Percentiles rank a stretch among this genome's conserved stretches.
Conservation (phyloP, 2,888 invertebrate genomes). For the Lithosia quadra region DNA sequence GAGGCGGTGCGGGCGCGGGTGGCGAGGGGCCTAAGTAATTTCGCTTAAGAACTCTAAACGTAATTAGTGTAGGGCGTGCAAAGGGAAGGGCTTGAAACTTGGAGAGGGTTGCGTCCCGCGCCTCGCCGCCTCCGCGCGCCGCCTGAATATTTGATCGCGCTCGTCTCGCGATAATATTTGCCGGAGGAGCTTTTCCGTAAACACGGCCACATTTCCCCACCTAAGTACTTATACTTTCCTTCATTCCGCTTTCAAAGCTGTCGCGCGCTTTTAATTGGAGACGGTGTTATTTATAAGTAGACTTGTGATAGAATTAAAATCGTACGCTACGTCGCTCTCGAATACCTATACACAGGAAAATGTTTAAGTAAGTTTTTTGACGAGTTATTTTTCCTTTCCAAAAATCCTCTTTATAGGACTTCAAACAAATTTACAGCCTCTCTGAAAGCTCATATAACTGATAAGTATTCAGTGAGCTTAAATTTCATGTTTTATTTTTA, state of each 20-base stretch:
- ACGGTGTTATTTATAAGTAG: slow-evolving; percentile 82
- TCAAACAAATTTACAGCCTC: slow-evolving; percentile 76
- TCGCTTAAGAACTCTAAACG: slow-evolving; percentile 90
- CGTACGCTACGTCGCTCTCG: slow-evolving; percentile 77
- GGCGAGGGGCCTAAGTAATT: slow-evolving; percentile 89
- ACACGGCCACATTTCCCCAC: slow-evolving; percentile 82
- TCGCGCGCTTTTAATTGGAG: slow-evolving; percentile 84
- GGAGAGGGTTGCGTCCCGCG: slow-evolving; percentile 88
- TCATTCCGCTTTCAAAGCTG: slow-evolving; percentile 81
- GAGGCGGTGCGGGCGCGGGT: slow-evolving; percentile 76
- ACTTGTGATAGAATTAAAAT: slow-evolving; percentile 85
- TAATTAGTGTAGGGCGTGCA: slow-evolving; percentile 89
- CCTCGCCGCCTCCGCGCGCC: slow-evolving; percentile 77
- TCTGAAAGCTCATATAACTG: slow-evolving; percentile 61
- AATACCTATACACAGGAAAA: slow-evolving; percentile 72
- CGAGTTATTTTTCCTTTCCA: slow-evolving; percentile 74
- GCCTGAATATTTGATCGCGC: slow-evolving; percentile 86
- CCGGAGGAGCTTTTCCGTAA: slow-evolving; percentile 85
- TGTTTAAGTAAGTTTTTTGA: slow-evolving; percentile 79
- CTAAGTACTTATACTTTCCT: slow-evolving; percentile 79
- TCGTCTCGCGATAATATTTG: slow-evolving; percentile 86
- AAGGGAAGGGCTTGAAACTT: slow-evolving; percentile 88
- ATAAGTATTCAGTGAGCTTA: slow-evolving; percentile 62
- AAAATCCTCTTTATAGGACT: slow-evolving; percentile 75
- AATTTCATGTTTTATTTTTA: slow-evolving; percentile 55